Conservation (phyloP, 1,140 invertebrate species). For the Drosophila hydei region DNA sequence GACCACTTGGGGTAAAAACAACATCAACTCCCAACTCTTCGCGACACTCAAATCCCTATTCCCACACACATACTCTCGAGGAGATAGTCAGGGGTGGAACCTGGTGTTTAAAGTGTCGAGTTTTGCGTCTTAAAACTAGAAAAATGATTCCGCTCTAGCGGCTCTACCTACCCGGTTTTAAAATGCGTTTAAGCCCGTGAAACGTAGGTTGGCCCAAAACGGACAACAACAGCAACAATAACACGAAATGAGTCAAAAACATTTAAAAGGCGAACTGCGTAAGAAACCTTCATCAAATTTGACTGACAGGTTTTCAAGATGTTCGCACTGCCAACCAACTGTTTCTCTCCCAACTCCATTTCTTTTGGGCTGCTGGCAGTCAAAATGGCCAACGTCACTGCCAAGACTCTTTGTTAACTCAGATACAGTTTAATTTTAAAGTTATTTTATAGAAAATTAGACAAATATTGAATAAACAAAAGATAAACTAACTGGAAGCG, state of each 20-base stretch:
- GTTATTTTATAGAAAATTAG: neutral
- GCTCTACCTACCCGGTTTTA: conserved; percentile 55
- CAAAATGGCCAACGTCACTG: conserved; percentile 48
- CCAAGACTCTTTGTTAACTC: neutral
- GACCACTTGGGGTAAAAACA: conserved; percentile 43
- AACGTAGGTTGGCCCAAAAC: conserved; percentile 46
- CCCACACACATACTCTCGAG: conserved; percentile 5
- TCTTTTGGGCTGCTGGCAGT: conserved; percentile 22
- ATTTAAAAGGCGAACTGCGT: conserved; percentile 72
- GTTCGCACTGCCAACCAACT: conserved; percentile 75
- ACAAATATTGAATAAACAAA: neutral
- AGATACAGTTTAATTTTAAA: conserved; percentile 1
- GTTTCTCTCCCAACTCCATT: conserved; percentile 58
- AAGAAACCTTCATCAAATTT: conserved; percentile 82
- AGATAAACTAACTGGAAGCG: too few species aligned
- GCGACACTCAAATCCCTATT: neutral
- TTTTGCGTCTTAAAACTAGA: conserved; percentile 67
- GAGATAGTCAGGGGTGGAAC: conserved; percentile 36
- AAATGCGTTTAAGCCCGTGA: conserved; percentile 61
- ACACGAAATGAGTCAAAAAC: conserved; percentile 51
- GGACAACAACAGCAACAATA: conserved; percentile 35
- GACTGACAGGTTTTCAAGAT: conserved; percentile 83
- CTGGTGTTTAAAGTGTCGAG: conserved; percentile 77
- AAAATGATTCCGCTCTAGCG: conserved; percentile 55
- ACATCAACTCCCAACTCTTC: conserved; percentile 1